Evolutionary conservation across 2,888 invertebrate species (phyloP), one percentile per base, ranked within the genome.

Genomic region (Macrophya alboannulata): DNA sequence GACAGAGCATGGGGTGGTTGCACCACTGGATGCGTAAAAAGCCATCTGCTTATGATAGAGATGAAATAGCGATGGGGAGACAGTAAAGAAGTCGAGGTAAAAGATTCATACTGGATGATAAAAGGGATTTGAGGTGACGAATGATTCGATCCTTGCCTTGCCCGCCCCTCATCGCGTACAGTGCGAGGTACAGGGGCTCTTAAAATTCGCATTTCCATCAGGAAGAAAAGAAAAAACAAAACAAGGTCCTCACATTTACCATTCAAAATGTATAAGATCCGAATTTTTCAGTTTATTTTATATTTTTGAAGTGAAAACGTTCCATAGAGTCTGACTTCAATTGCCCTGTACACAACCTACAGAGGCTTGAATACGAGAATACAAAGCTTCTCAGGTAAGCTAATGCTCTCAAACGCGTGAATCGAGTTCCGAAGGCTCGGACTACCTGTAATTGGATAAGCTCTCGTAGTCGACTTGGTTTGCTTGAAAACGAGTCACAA

Each of bases 1-100:
- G 81, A 51, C 81, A 81, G 81, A 81, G n/a, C 81, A 43, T 51
- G 37, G 81, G 81, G 81, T 62, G 81, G 81, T 81, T 62, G 83
- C 71, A 65, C 45, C 83, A 59, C 83, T 45, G 68, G 68, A 48
- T 83, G 65, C 48, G 83, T 83, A 71, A 83, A 83, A 48, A 83
- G 68, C 65, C 83, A 83, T 83, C 83, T 83, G 83, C 83, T 83
- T 71, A 51, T 83, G 83, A 83, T 83, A 68, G 83, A 83, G 68
- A 83, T 83, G 83, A 68, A 83, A 83, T 83, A 83, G 83, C 83
- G 83, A 83, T 83, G 83, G 83, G 83, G 68, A 68, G 83, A 83
- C 83, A 71, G 48, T 83, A 71, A 68, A 68, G 83, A 83, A 68
- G 83, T 83, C 83, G 83, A 68, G 71, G 68, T 83, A 71, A 83